Evolutionary conservation across 2,888 invertebrate genomes (phyloP).

Genomic region (Mythimna vitellina): DNA sequence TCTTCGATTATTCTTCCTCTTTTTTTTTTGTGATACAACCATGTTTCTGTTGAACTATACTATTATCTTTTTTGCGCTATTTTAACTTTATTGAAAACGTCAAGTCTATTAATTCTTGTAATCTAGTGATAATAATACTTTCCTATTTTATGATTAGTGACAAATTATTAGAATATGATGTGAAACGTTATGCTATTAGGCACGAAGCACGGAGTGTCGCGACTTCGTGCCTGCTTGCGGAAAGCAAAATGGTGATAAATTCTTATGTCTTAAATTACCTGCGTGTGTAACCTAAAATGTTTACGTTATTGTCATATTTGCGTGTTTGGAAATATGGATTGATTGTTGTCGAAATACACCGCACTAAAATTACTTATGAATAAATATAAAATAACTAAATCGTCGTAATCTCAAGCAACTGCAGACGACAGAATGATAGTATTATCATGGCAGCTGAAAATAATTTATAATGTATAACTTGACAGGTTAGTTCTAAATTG

Average conservation of each 20-base stretch:
- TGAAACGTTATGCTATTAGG: slow-evolving; percentile 30
- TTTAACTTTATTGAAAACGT: slow-evolving; percentile 49
- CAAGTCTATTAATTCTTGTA: slow-evolving; percentile 61
- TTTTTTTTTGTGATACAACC: slow-evolving; percentile 54
- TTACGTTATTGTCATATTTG: slow-evolving; percentile 20
- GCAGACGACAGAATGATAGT: background rate
- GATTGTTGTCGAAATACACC: slow-evolving; percentile 16
- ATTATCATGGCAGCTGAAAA: slow-evolving; percentile 47
- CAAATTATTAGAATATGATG: slow-evolving; percentile 41
- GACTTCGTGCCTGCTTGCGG: slow-evolving; percentile 26
- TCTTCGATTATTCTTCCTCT: slow-evolving; percentile 26
- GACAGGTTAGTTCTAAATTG: slow-evolving; percentile 21
- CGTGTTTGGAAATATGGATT: slow-evolving; percentile 28
- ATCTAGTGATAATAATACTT: slow-evolving; percentile 60
- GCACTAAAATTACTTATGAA: slow-evolving; percentile 40
- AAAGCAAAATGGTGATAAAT: slow-evolving; percentile 52
- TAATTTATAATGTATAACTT: slow-evolving; percentile 23
- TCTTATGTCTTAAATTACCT: slow-evolving; percentile 39
- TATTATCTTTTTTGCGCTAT: slow-evolving; percentile 34
- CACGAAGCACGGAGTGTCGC: slow-evolving; percentile 20
- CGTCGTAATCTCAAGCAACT: slow-evolving; percentile 41
- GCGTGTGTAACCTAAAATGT: slow-evolving; percentile 15
- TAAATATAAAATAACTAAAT: slow-evolving; percentile 42
- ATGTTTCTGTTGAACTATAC: slow-evolving; percentile 22
- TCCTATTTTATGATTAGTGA: slow-evolving; percentile 65